A percentile compares a stretch with the other conserved stretches of the same genome.
Conservation (phyloP, 2,113 vertebrate species). For the Apteryx mantelli region DNA sequence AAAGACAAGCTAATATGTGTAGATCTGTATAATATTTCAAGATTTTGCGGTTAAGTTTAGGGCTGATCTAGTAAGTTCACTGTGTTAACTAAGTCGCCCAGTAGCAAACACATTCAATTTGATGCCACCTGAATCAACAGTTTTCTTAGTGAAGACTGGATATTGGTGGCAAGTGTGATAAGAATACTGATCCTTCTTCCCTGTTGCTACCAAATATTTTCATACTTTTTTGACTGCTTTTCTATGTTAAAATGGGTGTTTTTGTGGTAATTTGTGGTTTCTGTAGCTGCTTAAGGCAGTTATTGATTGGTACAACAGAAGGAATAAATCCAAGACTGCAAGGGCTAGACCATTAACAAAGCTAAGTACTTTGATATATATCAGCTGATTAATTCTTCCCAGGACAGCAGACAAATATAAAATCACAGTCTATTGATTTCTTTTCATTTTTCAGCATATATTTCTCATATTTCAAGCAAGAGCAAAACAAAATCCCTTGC, state of each 20-base stretch:
- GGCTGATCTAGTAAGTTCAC: not conserved
- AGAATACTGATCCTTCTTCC: not conserved
- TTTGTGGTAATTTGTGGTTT: not conserved
- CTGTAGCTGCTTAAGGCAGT: not conserved
- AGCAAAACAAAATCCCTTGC: not conserved
- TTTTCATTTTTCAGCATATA: conserved; percentile 15
- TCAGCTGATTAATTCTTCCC: conserved; percentile 12
- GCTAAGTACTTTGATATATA: not conserved
- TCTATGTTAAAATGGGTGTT: not conserved
- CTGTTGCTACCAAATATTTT: conserved; percentile 18
- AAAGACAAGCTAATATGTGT: not conserved
- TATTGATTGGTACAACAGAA: not conserved
- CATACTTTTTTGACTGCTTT: conserved; percentile 15
- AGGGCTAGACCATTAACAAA: not conserved
- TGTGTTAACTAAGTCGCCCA: not conserved
- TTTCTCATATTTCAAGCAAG: not conserved
- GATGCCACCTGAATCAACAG: conserved; percentile 8
- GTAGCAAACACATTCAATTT: not conserved
- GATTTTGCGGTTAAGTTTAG: not conserved
- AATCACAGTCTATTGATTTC: not conserved
- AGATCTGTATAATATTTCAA: not conserved
- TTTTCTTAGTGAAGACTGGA: not conserved
- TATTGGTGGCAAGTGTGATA: not conserved
- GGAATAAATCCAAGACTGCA: conserved; percentile 6
- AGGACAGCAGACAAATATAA: not conserved